phyloP scores from a whole-genome alignment of 1,140 invertebrate genomes.

The Papilio dardanus region DNA sequence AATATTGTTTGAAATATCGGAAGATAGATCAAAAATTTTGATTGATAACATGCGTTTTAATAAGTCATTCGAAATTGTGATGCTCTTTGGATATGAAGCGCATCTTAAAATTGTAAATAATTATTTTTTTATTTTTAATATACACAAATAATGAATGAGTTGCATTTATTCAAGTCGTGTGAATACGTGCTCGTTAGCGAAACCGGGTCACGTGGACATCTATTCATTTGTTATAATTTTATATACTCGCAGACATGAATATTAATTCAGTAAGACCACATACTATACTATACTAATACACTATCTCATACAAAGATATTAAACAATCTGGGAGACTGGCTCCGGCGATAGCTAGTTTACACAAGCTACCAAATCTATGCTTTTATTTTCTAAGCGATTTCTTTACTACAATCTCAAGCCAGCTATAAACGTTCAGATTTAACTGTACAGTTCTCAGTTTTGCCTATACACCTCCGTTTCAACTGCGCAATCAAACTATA shows the following conservation, averaged over 20 bases:
- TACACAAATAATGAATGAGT: neutral
- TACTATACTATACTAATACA: too few relatives aligned
- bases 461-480: too few relatives aligned
- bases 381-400: too few relatives aligned
- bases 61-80: neutral
- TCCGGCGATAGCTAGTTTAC: too few relatives aligned
- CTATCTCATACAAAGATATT: too few relatives aligned
- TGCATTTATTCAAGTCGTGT: neutral
- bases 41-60: too few relatives aligned
- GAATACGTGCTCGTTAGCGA: conserved; percentile 12
- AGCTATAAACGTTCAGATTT: too few relatives aligned
- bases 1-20: neutral
- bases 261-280: neutral
- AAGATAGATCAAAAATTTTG: neutral
- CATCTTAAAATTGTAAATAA: neutral
- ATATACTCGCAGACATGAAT: neutral
- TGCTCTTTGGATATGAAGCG: neutral
- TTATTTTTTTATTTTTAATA: neutral
- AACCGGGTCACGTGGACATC: neutral
- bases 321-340: too few relatives aligned
- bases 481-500: too few relatives aligned
- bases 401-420: too few relatives aligned
- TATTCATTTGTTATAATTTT: conserved; percentile 7
- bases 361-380: too few relatives aligned
- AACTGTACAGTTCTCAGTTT: too few relatives aligned